These are phyloP conservation scores for Antheraea mylitta DNA, from an alignment of 1,140 invertebrate genomes.

Conservation along the genomic window DNA sequence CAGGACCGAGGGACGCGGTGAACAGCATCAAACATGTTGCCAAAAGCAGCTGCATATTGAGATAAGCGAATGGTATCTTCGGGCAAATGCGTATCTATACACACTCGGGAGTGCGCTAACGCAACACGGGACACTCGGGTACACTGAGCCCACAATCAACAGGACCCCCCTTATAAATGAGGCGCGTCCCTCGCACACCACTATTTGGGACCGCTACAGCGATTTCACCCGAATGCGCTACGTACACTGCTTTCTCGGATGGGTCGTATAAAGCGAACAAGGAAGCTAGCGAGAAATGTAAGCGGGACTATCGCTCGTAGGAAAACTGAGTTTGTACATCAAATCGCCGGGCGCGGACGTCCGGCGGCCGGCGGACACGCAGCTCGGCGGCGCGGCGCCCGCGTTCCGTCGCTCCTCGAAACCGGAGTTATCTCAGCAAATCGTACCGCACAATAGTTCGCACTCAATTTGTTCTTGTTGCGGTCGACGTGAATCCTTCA, in stretches of 20 bases:
- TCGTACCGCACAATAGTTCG: constrained; percentile 71
- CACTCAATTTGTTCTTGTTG: constrained; percentile 76
- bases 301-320: not conserved
- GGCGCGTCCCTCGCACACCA: constrained; percentile 67
- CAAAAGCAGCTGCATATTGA: constrained; percentile 62
- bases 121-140: constrained; percentile 73
- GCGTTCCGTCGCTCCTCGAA: constrained; percentile 56
- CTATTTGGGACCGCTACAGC: constrained; percentile 44
- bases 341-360: constrained; percentile 49
- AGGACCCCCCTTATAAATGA: constrained; percentile 73
- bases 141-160: constrained; percentile 71
- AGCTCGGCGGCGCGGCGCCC: constrained; percentile 39
- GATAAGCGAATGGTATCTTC: constrained; percentile 30
- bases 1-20: constrained; percentile 60
- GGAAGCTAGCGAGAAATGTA: constrained; percentile 37
- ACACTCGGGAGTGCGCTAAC: constrained; percentile 63
- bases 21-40: constrained; percentile 66
- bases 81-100: constrained; percentile 31
- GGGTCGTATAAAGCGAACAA: constrained; percentile 14
- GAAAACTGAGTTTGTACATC: constrained; percentile 20
- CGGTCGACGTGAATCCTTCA: constrained; percentile 71
- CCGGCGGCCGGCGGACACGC: constrained; percentile 57
- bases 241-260: constrained; percentile 45
- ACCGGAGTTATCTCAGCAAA: constrained; percentile 74
- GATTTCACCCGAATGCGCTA: constrained; percentile 26